These are phyloP conservation scores for Spilosoma lubricipeda DNA, from an alignment of 2,888 invertebrate species.

Conservation along the genomic window DNA sequence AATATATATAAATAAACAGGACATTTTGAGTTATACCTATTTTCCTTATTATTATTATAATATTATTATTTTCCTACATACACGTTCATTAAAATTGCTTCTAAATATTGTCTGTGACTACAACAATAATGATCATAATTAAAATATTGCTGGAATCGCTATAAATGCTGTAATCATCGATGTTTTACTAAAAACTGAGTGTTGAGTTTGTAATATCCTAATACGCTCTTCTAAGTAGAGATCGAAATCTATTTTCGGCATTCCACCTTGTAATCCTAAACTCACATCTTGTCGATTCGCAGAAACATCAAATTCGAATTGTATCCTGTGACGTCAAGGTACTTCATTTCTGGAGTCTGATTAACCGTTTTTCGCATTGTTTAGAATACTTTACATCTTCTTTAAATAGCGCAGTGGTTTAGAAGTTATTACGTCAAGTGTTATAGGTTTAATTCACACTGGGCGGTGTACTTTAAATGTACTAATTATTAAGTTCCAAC, in stretches of 20 bases:
- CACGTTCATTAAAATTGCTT: neutral
- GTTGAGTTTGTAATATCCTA: neutral
- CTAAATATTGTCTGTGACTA: neutral
- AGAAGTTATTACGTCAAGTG: neutral
- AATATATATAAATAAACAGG: constrained; percentile 32
- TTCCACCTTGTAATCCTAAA: constrained; percentile 62
- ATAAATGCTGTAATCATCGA: neutral
- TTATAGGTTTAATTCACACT: neutral
- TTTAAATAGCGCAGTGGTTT: neutral
- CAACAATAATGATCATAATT: neutral
- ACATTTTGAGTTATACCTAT: constrained; percentile 1
- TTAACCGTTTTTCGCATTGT: constrained; percentile 56
- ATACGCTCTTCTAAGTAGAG: constrained; percentile 30
- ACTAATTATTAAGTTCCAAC: neutral
- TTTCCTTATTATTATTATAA: neutral
- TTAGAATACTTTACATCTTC: constrained; percentile 40
- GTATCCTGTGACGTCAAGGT: constrained; percentile 73
- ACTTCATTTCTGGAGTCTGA: constrained; percentile 63
- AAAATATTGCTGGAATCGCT: neutral
- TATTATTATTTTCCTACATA: too few species aligned
- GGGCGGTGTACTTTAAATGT: neutral
- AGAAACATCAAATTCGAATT: constrained; percentile 64
- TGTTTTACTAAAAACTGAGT: neutral
- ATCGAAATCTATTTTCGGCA: constrained; percentile 61
- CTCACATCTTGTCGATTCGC: constrained; percentile 63